Conservation (phyloP, 2,113 vertebrate genomes). For the Dipodomys stephensi region DNA sequence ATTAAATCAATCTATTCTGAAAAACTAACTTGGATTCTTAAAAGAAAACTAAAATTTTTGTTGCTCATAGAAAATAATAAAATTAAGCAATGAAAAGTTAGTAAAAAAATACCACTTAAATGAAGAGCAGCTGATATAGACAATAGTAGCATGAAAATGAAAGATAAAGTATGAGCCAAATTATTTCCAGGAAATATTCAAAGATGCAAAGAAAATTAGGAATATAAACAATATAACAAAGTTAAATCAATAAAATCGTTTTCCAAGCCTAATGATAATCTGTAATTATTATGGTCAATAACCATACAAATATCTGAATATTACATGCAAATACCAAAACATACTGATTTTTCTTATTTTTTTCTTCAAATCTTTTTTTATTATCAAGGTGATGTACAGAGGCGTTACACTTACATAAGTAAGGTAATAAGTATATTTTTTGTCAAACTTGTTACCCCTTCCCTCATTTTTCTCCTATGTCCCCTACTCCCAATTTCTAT, state of each 20-base stretch:
- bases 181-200: neutral
- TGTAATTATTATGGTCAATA: neutral
- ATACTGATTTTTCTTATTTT: neutral
- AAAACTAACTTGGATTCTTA: constrained; percentile 50
- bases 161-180: neutral
- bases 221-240: constrained; percentile 31
- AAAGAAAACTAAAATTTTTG: constrained; percentile 31
- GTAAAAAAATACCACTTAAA: constrained; percentile 26
- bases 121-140: neutral
- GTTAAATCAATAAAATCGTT: neutral
- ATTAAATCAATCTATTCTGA: constrained; percentile 36
- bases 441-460: too few species aligned
- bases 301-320: neutral
- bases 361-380: too few species aligned
- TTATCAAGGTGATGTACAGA: too few species aligned
- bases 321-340: neutral
- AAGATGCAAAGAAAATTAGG: constrained; percentile 19
- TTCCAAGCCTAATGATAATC: constrained; percentile 26
- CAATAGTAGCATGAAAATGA: neutral
- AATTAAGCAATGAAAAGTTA: constrained; percentile 32
- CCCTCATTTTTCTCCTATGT: too few species aligned
- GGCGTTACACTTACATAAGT: too few species aligned
- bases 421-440: too few species aligned
- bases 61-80: constrained; percentile 28
- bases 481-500: neutral